A percentile compares a stretch with the other conserved stretches of the same genome.
phyloP scores from a whole-genome alignment of 2,797 vertebrate species.

The Aselliscus stoliczkanus region DNA sequence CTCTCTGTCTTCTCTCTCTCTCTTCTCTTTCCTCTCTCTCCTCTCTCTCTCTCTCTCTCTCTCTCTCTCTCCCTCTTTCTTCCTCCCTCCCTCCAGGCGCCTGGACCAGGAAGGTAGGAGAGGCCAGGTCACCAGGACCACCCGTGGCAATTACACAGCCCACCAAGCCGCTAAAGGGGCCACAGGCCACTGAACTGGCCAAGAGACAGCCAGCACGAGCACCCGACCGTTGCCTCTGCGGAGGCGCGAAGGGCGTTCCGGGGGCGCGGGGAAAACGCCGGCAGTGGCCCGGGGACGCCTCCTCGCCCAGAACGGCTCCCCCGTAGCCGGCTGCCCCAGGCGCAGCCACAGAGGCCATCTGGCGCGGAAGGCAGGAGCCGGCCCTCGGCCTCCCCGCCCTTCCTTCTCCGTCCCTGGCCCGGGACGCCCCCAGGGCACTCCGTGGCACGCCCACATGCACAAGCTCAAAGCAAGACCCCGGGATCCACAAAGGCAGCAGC shows the following conservation, averaged over 20 bases:
- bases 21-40: neutral
- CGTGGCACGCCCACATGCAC: neutral
- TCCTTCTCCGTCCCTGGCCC: neutral
- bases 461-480: neutral
- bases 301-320: neutral
- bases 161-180: neutral
- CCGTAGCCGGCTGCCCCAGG: neutral
- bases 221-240: neutral
- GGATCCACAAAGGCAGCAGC: neutral
- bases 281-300: neutral
- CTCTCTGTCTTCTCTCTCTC: no score
- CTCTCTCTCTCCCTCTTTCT: no score
- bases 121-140: neutral
- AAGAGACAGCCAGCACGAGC: neutral
- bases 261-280: neutral
- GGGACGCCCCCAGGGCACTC: neutral
- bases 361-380: neutral
- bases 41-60: no score
- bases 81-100: neutral
- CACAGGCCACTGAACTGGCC: neutral
- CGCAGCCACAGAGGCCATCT: slow-evolving; percentile 40
- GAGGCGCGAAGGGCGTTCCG: neutral
- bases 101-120: neutral
- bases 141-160: neutral
- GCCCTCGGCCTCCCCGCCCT: neutral